These are phyloP conservation scores for Drosophila bocki DNA, from an alignment of 1,140 invertebrate species.

Conservation along the genomic window DNA sequence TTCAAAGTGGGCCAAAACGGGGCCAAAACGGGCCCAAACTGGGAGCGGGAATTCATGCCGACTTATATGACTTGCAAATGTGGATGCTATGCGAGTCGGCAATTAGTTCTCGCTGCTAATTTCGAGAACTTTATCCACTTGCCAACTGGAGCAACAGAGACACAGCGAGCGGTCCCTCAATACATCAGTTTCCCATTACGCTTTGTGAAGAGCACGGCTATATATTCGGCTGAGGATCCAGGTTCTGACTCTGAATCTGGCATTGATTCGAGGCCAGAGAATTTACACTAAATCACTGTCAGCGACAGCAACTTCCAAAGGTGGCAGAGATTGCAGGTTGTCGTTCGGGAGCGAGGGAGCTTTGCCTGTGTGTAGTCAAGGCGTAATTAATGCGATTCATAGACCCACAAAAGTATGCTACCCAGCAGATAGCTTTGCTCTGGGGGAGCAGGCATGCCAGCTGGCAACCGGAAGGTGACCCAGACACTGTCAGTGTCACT, in stretches of 20 bases:
- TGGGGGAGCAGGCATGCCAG: conserved; percentile 9
- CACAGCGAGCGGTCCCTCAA: conserved; percentile 20
- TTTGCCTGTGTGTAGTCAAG: conserved; percentile 14
- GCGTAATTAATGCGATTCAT: conserved; percentile 68
- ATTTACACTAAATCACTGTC: conserved; percentile 65
- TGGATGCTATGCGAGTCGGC: conserved; percentile 50
- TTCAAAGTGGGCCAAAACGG: conserved; percentile 37
- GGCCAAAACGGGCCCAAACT: conserved; percentile 3
- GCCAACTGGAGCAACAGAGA: conserved; percentile 31
- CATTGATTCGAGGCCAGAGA: conserved; percentile 39
- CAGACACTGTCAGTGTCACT: conserved; percentile 42
- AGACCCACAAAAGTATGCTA: conserved; percentile 45
- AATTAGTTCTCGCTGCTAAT: conserved; percentile 62
- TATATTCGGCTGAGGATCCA: conserved; percentile 8
- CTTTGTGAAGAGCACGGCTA: conserved; percentile 7
- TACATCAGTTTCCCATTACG: conserved; percentile 32
- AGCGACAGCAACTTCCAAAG: conserved; percentile 28
- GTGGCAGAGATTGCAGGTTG: conserved; percentile 15
- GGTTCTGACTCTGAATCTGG: conserved; percentile 21
- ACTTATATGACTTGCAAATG: conserved; percentile 60
- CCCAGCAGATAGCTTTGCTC: conserved; percentile 2
- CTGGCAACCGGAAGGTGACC: conserved; percentile 55
- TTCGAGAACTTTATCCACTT: conserved; percentile 50
- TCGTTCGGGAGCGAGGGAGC: not conserved
- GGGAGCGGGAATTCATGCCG: conserved; percentile 35